phyloP scores from a whole-genome alignment of 2,888 invertebrate species.

The Phortica magna region DNA sequence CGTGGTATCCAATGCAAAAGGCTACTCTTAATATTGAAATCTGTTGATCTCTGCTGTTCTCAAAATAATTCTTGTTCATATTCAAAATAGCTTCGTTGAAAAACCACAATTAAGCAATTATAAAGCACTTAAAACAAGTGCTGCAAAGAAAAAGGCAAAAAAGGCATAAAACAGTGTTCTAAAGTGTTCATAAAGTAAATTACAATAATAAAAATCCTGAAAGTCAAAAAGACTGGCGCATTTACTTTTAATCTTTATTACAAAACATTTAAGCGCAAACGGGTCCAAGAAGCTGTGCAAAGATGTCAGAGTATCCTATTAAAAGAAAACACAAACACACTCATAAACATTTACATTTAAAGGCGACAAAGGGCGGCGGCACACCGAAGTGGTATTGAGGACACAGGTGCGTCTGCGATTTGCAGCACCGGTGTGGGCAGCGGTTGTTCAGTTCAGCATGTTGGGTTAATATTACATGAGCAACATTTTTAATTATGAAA shows the following conservation, averaged over 20 bases:
- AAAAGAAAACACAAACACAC: conserved; percentile 11
- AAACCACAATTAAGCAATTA: conserved; percentile 63
- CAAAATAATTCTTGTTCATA: background rate
- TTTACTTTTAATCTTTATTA: conserved; percentile 60
- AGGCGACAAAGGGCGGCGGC: conserved; percentile 44
- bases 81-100: background rate
- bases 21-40: no score
- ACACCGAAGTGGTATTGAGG: no score
- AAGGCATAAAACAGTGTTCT: conserved; percentile 37
- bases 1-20: no score
- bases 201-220: conserved; percentile 63
- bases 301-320: background rate
- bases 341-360: background rate
- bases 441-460: conserved; percentile 42
- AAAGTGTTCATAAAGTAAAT: conserved; percentile 68
- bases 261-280: conserved; percentile 15
- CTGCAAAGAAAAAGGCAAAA: conserved; percentile 51
- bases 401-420: conserved; percentile 46
- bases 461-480: conserved; percentile 67
- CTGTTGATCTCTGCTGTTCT: background rate
- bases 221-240: conserved; percentile 64
- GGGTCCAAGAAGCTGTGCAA: conserved; percentile 1
- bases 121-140: background rate
- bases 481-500: conserved; percentile 77
- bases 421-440: background rate